These are phyloP conservation scores for Rhinolophus ferrumequinum DNA, from an alignment of 2,113 vertebrate species.

Conservation along the genomic window DNA sequence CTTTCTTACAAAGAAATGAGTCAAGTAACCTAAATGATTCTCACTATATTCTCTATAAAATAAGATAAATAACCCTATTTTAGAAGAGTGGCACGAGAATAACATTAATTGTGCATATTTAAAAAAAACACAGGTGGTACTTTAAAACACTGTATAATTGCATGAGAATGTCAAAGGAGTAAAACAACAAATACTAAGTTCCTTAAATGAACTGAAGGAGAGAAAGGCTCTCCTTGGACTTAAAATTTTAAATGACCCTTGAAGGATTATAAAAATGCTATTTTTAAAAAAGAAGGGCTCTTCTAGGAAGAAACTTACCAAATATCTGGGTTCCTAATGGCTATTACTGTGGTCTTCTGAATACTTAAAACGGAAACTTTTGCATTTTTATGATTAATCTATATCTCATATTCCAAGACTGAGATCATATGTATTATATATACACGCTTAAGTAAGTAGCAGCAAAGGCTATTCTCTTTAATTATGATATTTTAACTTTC, in stretches of 20 bases:
- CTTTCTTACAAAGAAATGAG: background rate
- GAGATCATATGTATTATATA: background rate
- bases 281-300: background rate
- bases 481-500: background rate
- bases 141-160: background rate
- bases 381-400: background rate
- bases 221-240: background rate
- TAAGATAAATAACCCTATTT: background rate
- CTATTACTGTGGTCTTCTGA: background rate
- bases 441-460: background rate
- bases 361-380: background rate
- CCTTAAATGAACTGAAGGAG: background rate
- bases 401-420: background rate
- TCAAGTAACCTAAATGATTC: background rate
- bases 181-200: background rate
- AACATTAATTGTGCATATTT: background rate
- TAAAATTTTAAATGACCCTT: background rate
- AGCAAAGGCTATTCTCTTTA: background rate
- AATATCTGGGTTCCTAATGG: background rate
- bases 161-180: background rate
- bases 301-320: background rate
- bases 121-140: background rate
- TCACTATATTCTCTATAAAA: background rate
- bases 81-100: background rate
- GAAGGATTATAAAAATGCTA: background rate